Evolutionary conservation across 2,888 invertebrate genomes (phyloP).

Genomic region (Platypus cylindrus): DNA sequence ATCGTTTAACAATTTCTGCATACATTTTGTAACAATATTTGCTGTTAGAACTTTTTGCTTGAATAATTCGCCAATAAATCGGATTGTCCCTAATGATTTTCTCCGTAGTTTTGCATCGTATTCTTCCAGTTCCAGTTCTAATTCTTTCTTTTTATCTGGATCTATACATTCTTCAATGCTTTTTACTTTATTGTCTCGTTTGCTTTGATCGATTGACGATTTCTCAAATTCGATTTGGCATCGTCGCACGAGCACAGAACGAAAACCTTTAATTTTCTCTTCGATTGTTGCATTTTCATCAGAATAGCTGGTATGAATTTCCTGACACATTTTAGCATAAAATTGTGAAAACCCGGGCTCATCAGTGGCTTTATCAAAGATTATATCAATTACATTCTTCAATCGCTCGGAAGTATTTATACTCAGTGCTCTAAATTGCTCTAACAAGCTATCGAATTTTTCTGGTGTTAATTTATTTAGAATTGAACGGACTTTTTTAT

Average conservation of each 20-base stretch:
- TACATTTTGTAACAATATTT: slow-evolving; percentile 79
- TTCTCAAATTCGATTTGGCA: slow-evolving; percentile 87
- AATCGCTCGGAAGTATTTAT: slow-evolving; percentile 71
- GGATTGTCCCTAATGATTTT: slow-evolving; percentile 80
- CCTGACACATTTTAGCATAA: slow-evolving; percentile 78
- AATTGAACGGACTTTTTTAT: slow-evolving; percentile 74
- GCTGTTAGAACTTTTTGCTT: slow-evolving; percentile 80
- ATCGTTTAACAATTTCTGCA: slow-evolving; percentile 60
- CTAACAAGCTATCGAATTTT: slow-evolving; percentile 73
- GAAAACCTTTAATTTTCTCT: slow-evolving; percentile 42
- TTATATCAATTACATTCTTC: slow-evolving; percentile 67
- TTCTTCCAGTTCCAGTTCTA: slow-evolving; percentile 55
- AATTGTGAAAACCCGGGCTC: slow-evolving; percentile 89
- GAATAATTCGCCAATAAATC: slow-evolving; percentile 78
- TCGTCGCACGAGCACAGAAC: slow-evolving; percentile 64
- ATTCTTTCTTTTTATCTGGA: slow-evolving; percentile 58
- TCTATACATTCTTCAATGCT: slow-evolving; percentile 45
- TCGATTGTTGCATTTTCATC: too few relatives aligned
- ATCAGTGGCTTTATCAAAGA: slow-evolving; percentile 91
- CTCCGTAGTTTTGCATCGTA: slow-evolving; percentile 65
- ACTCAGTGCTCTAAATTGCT: slow-evolving; percentile 60
- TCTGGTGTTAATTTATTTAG: slow-evolving; percentile 91
- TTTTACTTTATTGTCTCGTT: slow-evolving; percentile 39
- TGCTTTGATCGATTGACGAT: slow-evolving; percentile 57
- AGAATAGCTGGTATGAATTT: slow-evolving; percentile 48